phyloP scores from a whole-genome alignment of 2,888 invertebrate species.

The Blera fallax region DNA sequence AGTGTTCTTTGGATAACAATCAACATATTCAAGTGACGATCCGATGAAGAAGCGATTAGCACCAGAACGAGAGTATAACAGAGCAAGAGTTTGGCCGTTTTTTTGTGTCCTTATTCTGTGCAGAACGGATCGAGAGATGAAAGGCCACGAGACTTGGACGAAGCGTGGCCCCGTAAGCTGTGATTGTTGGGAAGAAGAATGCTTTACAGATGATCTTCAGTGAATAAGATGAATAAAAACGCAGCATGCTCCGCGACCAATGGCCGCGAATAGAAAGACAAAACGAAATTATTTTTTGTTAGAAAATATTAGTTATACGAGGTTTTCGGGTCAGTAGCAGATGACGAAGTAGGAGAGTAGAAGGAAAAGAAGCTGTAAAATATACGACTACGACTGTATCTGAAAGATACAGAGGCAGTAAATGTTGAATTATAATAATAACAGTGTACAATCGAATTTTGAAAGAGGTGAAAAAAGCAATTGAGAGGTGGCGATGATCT shows the following conservation, averaged over 20 bases:
- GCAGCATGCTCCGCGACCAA: not conserved
- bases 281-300: slow-evolving; percentile 15
- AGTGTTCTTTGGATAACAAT: slow-evolving; percentile 51
- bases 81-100: not conserved
- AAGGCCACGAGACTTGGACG: slow-evolving; percentile 37
- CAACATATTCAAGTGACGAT: slow-evolving; percentile 20
- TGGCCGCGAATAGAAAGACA: slow-evolving; percentile 7
- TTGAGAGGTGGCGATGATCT: not conserved
- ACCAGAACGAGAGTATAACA: not conserved
- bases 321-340: slow-evolving; percentile 57
- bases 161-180: not conserved
- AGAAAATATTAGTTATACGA: slow-evolving; percentile 11
- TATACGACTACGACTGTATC: not conserved
- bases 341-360: not conserved
- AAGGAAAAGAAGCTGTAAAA: not conserved
- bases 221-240: not conserved
- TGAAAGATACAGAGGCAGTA: not conserved
- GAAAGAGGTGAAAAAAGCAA: not conserved
- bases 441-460: not conserved
- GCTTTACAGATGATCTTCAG: not conserved
- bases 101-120: not conserved
- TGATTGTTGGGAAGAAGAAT: not conserved
- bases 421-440: slow-evolving; percentile 7
- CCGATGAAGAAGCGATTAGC: slow-evolving; percentile 19
- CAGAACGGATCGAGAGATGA: slow-evolving; percentile 48